Base-by-base conservation (phyloP, 2,888 invertebrate genomes). In the Cerastis leucographa region DNA sequence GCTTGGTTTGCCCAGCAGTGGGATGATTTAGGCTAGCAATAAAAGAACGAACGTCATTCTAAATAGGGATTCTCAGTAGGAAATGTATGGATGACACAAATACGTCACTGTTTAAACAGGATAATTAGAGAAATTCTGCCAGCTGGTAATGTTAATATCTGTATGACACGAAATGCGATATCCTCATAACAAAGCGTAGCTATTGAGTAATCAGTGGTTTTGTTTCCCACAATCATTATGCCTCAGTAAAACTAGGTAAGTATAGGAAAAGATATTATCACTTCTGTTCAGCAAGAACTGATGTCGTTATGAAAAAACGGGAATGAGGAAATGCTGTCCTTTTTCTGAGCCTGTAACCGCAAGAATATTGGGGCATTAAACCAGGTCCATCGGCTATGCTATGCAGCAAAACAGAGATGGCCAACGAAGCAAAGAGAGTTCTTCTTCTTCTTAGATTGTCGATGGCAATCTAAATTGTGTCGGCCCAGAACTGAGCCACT, bases 61-160 rank as follows among this genome's bases (percentile, higher is more conserved):
- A 49, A 54, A 19, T 35, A 35, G 44, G 8, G 51, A 61, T 61
- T 46, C 12, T 29, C 44, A 14, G 17, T n/a, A n/a, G 25, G 44
- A 46, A n/a, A 73, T 59, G 17, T n/a, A 42, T 49, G n/a, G 14
- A 42, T 51, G 8, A 79, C 11, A 29, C 42, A 51, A 35, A 44
- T 25, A 83, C 77, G 68, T 83, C 68, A 76, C 56, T n/a, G 14
- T 7, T 42, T 56, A 9, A 78, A 64, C 68, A 83, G 65, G 83
- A 83, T 69, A 76, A 61, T 14, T 22, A 74, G 49, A 35, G 22
- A 66, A 81, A 65, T 74, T n/a, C 6, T 25, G 44, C 9, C n/a
- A 79, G 61, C 22, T 67, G n/a, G 2, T 7, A 29, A 59, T 29
- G 42, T 64, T n/a, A 14, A 17, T 25, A n/a, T 12, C 54, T n/a